Conservation (phyloP, 2,888 invertebrate species). For the Dasypolia templi region DNA sequence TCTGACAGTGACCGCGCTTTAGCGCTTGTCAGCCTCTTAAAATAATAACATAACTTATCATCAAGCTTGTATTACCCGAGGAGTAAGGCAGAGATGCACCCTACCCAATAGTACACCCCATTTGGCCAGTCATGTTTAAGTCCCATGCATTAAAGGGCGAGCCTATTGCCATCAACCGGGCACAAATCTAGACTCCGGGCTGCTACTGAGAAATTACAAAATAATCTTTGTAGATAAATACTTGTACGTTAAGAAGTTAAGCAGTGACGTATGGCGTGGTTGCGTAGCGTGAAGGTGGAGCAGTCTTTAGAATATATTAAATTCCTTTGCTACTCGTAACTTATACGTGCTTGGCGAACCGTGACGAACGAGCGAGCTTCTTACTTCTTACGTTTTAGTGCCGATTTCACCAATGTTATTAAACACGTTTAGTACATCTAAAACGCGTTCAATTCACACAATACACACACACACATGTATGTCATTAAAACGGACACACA, state of each 20-base stretch:
- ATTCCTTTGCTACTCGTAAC: conserved; percentile 65
- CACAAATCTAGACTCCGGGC: no score
- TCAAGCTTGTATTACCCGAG: not conserved
- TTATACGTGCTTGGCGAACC: conserved; percentile 63
- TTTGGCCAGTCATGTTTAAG: not conserved
- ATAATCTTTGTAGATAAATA: conserved; percentile 22
- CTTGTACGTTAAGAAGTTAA: conserved; percentile 51
- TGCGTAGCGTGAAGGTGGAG: conserved; percentile 52
- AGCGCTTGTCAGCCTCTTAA: no score
- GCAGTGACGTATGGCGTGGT: conserved; percentile 55
- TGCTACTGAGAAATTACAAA: not conserved
- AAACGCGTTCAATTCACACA: no score
- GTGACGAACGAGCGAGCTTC: conserved; percentile 63
- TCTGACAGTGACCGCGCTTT: no score
- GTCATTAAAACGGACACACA: no score
- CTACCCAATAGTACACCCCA: not conserved
- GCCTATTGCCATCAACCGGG: no score
- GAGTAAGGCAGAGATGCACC: not conserved
- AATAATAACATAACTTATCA: conserved; percentile 11
- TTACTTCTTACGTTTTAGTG: conserved; percentile 53
- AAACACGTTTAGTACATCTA: no score
- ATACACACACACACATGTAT: no score
- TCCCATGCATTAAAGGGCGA: no score
- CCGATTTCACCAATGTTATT: no score
- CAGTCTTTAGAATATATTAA: conserved; percentile 67